A percentile compares a stretch with the other conserved stretches of the same genome.
These are phyloP conservation scores for Fregetta grallaria DNA, from an alignment of 2,113 vertebrate species.

Conservation along the genomic window DNA sequence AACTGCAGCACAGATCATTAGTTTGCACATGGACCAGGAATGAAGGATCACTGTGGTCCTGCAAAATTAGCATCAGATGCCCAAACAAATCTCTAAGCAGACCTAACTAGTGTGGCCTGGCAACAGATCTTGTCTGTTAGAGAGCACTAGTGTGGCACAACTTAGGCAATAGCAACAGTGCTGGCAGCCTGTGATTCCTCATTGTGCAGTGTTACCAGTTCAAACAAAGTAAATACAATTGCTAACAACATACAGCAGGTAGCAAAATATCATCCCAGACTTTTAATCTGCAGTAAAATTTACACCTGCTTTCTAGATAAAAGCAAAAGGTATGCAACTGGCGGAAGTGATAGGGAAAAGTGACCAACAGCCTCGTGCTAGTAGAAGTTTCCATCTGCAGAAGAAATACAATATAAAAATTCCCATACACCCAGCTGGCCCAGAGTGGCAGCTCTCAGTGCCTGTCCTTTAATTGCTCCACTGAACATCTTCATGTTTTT, in stretches of 20 bases:
- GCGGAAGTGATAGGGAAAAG: background rate
- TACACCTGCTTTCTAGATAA: background rate
- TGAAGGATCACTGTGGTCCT: background rate
- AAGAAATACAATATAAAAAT: background rate
- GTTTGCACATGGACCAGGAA: background rate
- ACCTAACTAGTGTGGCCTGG: background rate
- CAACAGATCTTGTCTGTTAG: background rate
- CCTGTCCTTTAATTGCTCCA: background rate
- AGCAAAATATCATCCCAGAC: background rate
- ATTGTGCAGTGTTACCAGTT: background rate
- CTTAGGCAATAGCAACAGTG: background rate
- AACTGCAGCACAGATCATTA: constrained; percentile 32
- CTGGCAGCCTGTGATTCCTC: background rate
- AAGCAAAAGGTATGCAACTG: background rate
- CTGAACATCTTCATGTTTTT: background rate
- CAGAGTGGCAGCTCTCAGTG: background rate
- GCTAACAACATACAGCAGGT: background rate
- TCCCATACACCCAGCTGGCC: background rate
- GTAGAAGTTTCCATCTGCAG: background rate
- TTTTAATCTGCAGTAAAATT: background rate
- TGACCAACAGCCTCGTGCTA: background rate
- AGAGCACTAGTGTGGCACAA: background rate
- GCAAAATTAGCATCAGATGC: constrained; percentile 37
- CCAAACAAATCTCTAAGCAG: constrained; percentile 3
- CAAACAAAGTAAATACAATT: background rate